Evolutionary conservation across 2,888 invertebrate genomes (phyloP).

Genomic region (Tinea pellionella): DNA sequence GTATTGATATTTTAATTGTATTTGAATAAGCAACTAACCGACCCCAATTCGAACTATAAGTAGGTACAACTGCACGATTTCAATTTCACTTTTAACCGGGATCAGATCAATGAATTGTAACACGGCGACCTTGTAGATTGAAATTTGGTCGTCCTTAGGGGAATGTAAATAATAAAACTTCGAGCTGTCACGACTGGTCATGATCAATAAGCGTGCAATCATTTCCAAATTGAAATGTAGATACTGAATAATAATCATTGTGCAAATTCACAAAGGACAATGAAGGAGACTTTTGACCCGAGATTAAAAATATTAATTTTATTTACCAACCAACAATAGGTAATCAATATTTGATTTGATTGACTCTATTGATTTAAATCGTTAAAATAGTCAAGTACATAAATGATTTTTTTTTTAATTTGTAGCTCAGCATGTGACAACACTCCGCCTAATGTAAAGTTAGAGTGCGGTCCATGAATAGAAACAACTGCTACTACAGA

Average conservation of each 20-base stretch:
- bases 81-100: not conserved
- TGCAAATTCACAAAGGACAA: not conserved
- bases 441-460: too few species aligned
- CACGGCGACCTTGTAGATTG: not conserved
- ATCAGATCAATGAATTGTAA: not conserved
- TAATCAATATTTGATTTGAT: not conserved
- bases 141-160: not conserved
- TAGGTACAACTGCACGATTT: not conserved
- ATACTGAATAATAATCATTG: not conserved
- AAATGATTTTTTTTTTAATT: too few species aligned
- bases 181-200: slow-evolving; percentile 1
- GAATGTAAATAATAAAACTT: not conserved
- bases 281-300: not conserved
- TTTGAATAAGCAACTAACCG: not conserved
- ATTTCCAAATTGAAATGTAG: not conserved
- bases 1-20: too few species aligned
- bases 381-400: too few species aligned
- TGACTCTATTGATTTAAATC: too few species aligned
- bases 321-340: not conserved
- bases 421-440: too few species aligned
- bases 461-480: too few species aligned
- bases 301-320: not conserved
- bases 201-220: slow-evolving; percentile 3
- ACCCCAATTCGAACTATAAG: not conserved
- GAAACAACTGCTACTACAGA: too few species aligned